Conservation (phyloP, 2,113 vertebrate species). For the Anguilla rostrata region DNA sequence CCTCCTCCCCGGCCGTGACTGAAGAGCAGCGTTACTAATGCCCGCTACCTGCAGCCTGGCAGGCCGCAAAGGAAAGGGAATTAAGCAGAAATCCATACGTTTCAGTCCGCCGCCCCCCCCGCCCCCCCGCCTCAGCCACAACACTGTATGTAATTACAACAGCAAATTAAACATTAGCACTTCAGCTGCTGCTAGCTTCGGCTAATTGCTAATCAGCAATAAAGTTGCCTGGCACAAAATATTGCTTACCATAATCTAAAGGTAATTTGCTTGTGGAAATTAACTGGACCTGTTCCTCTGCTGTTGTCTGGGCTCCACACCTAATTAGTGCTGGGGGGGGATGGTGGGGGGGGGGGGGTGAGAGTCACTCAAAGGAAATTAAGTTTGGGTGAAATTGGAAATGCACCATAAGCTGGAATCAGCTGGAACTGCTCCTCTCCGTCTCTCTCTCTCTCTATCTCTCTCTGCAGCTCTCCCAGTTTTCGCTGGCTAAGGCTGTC, state of each 20-base stretch:
- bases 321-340: conserved; percentile 69
- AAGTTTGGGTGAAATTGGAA: conserved; percentile 68
- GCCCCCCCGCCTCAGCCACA: conserved; percentile 40
- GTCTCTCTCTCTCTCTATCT: conserved; percentile 13
- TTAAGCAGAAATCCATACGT: conserved; percentile 70
- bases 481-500: conserved; percentile 19
- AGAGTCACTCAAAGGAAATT: conserved; percentile 71
- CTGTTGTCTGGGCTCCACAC: conserved; percentile 71
- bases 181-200: conserved; percentile 68
- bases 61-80: conserved; percentile 70
- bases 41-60: conserved; percentile 69
- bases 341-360: conserved; percentile 23
- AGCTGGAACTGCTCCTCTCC: conserved; percentile 58
- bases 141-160: conserved; percentile 68
- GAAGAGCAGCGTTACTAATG: conserved; percentile 69
- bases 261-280: conserved; percentile 75
- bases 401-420: conserved; percentile 69
- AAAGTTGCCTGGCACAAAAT: conserved; percentile 75
- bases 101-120: conserved; percentile 48
- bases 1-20: conserved; percentile 55
- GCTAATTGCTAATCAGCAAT: conserved; percentile 80
- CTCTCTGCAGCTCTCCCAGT: not conserved
- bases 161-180: conserved; percentile 78
- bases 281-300: conserved; percentile 67
- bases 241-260: conserved; percentile 78